Evolutionary conservation across 64 coral and sea anemone genomes (phyloP).

Genomic region (Montipora foliosa): DNA sequence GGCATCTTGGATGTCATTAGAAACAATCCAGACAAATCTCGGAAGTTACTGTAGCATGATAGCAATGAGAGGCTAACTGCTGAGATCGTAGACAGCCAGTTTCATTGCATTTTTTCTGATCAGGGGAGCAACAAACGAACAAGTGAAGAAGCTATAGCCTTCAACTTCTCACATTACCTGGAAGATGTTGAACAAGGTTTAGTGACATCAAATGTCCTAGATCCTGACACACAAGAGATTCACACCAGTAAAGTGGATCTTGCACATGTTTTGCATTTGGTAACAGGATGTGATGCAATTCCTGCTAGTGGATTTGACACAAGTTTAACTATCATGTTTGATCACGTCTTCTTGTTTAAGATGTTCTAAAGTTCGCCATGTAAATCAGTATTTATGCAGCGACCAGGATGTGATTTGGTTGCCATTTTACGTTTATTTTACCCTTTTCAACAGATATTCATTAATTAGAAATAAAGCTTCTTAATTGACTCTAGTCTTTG

Average conservation of each 20-base stretch:
- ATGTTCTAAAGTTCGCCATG: no score
- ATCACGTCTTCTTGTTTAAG: background rate
- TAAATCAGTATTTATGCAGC: no score
- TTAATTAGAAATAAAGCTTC: no score
- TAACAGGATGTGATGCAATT: constrained; percentile 66
- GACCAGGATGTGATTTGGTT: no score
- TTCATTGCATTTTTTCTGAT: constrained; percentile 40
- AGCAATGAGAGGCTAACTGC: constrained; percentile 54
- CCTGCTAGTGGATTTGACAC: constrained; percentile 72
- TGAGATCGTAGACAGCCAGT: constrained; percentile 69
- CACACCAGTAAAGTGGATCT: constrained; percentile 21
- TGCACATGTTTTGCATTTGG: constrained; percentile 70
- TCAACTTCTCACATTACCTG: constrained; percentile 68
- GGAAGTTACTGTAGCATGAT: constrained; percentile 36
- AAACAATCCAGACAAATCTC: constrained; percentile 55
- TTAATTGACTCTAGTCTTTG: no score
- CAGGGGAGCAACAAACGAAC: constrained; percentile 62
- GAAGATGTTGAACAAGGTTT: constrained; percentile 68
- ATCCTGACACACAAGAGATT: constrained; percentile 50
- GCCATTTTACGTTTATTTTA: no score
- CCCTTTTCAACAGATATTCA: no score
- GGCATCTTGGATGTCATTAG: constrained; percentile 65
- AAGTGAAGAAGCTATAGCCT: constrained; percentile 70
- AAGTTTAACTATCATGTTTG: constrained; percentile 57
- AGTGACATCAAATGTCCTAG: constrained; percentile 43